Evolutionary conservation across 1,140 invertebrate species (phyloP).

Genomic region (Drosophila sucinea): DNA sequence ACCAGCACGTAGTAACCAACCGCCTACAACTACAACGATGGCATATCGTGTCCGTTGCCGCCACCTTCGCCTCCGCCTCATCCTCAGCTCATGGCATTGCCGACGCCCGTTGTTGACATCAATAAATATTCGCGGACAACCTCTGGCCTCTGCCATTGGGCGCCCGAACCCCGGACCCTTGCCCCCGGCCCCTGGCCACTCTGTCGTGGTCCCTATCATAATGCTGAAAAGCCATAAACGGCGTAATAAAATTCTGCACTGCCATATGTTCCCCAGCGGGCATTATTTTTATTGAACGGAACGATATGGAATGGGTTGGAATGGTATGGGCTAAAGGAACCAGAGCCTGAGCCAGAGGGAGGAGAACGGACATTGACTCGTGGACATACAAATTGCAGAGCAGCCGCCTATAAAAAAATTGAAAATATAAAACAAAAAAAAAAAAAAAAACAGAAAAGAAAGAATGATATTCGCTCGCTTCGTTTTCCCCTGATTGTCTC

Average conservation of each 20-base stretch:
- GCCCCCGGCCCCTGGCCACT: constrained; percentile 16
- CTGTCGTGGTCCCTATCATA: constrained; percentile 54
- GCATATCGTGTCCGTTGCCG: background rate
- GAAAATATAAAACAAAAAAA: background rate
- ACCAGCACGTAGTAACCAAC: constrained; percentile 61
- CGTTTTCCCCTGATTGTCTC: constrained; percentile 21
- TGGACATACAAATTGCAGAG: constrained; percentile 68
- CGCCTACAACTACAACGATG: constrained; percentile 25
- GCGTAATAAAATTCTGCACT: constrained; percentile 80
- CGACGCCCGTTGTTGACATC: constrained; percentile 63
- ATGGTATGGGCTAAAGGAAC: constrained; percentile 35
- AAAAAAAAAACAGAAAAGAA: no score
- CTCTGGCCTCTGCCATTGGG: background rate
- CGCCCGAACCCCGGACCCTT: background rate
- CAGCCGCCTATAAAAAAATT: constrained; percentile 36
- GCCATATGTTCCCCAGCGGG: constrained; percentile 80
- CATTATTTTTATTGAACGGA: constrained; percentile 76
- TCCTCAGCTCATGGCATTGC: background rate
- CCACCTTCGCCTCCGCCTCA: background rate
- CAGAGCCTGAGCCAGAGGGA: constrained; percentile 20
- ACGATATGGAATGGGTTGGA: constrained; percentile 23
- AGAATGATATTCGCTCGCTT: no score
- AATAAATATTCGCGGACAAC: constrained; percentile 77
- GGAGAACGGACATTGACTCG: constrained; percentile 24
- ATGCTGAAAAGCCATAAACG: constrained; percentile 79